These are phyloP conservation scores for Drosophila recens DNA, from an alignment of 2,888 invertebrate species.

Conservation along the genomic window DNA sequence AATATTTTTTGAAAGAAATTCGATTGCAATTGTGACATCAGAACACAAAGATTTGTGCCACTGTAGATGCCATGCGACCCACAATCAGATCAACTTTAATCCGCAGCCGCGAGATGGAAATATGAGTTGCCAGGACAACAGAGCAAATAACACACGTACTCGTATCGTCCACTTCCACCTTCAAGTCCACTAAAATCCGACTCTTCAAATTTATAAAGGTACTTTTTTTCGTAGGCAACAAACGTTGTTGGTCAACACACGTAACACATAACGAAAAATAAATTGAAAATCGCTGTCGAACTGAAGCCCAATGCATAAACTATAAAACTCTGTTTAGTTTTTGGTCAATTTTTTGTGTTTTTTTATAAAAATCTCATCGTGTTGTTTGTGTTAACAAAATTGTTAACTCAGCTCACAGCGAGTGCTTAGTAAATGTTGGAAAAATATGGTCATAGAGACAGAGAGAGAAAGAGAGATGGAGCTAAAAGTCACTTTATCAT, in stretches of 20 bases:
- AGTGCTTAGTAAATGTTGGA: constrained; percentile 34
- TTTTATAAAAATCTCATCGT: constrained; percentile 23
- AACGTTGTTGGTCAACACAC: constrained; percentile 42
- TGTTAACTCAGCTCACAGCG: constrained; percentile 27
- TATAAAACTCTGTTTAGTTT: constrained; percentile 36
- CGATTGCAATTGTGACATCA: not conserved
- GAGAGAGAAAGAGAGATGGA: not conserved
- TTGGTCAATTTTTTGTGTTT: constrained; percentile 9
- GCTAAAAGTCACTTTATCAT: constrained; percentile 54
- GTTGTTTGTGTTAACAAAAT: constrained; percentile 30
- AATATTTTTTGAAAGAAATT: no score
- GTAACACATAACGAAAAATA: constrained; percentile 52
- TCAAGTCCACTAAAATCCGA: constrained; percentile 9
- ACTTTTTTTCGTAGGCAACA: constrained; percentile 39
- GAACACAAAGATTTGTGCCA: not conserved
- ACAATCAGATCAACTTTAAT: constrained; percentile 59
- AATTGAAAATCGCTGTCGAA: constrained; percentile 56
- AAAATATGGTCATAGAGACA: constrained; percentile 21
- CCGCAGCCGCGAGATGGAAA: constrained; percentile 62
- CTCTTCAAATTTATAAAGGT: constrained; percentile 32
- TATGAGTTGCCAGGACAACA: constrained; percentile 57
- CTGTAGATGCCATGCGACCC: constrained; percentile 18
- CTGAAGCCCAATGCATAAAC: constrained; percentile 24
- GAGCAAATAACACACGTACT: constrained; percentile 33
- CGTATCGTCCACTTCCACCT: constrained; percentile 5